Base-by-base conservation (phyloP, 2,797 vertebrate species). In the Novumbra hubbsi region DNA sequence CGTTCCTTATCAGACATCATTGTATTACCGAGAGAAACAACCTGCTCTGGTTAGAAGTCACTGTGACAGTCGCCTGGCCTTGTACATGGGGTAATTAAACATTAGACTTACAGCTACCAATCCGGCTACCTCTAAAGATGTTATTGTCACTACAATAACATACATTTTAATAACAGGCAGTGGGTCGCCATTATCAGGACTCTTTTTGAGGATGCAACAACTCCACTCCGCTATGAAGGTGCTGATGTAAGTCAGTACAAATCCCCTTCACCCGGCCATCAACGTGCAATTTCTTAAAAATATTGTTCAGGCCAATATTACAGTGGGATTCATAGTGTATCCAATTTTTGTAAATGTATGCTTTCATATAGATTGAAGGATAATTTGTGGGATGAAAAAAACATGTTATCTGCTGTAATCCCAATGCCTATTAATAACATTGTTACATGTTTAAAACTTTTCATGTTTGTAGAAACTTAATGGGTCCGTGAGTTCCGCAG, bases 71-170 rank as follows among this genome's bases (percentile, higher is more conserved):
- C 34, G 14, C 27, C n/a, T 68, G 34, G 66, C 21, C 27, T 55
- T 70, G 27, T 70, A 52, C 28, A 70, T 70, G 68, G 68, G 68
- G 68, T 45, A 45, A 45, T 52, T 24, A 70, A 17, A 34, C 49
- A 19, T 9, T n/a, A n/a, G 2, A 5, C 41, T 7, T 6, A 68
- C 7, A 30, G 12, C 14, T 32, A 30, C 67, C 38, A n/a, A 48
- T 27, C 67, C 19, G 19, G n/a, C n/a, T 21, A 11, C 12, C 19
- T 67, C 30, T 55, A 9, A 21, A 60, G 8, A 60, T 14, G 12
- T 14, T 11, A 11, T 24, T 60, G 19, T 67, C 8, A 38, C 0
- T 5, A 38, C 34, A 38, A 38, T 0, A 5, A 32, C 32, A n/a
- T 28, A 19, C 8, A 67, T 15, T 49, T 70, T 49, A 16, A 27